Evolutionary conservation across 2,888 invertebrate genomes (phyloP).

Genomic region (Atrina japonica): DNA sequence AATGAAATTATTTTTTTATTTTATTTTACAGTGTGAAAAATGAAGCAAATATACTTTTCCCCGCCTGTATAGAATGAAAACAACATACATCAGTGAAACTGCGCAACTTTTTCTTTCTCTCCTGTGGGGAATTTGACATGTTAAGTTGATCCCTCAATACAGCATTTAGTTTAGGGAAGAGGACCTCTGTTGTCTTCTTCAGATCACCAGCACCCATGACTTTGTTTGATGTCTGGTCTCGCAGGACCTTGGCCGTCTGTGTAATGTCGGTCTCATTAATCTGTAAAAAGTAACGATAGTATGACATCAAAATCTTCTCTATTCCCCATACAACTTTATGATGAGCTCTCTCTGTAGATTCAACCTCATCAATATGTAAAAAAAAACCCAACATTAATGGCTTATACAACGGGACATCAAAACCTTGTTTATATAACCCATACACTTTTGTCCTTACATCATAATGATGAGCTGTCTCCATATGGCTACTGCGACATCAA

Average conservation of each 20-base stretch:
- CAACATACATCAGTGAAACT: slow-evolving; percentile 68
- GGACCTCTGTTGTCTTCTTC: slow-evolving; percentile 50
- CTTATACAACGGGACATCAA: too few species aligned
- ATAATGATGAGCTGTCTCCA: too few species aligned
- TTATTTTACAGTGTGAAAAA: too few species aligned
- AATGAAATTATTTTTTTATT: too few species aligned
- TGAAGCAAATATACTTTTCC: background rate
- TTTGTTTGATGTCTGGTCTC: slow-evolving; percentile 42
- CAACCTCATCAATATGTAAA: too few species aligned
- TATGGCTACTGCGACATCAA: too few species aligned
- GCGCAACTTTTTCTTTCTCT: slow-evolving; percentile 59
- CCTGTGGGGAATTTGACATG: slow-evolving; percentile 29
- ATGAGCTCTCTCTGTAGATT: too few species aligned
- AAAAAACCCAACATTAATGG: too few species aligned
- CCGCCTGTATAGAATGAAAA: background rate
- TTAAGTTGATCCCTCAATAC: slow-evolving; percentile 52
- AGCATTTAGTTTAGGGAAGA: slow-evolving; percentile 69
- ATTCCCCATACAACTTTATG: too few species aligned
- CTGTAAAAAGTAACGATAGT: slow-evolving; percentile 2
- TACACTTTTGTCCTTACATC: too few species aligned
- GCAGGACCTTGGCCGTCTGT: slow-evolving; percentile 64
- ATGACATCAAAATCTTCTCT: too few species aligned
- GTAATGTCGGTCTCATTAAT: slow-evolving; percentile 20
- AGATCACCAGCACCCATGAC: slow-evolving; percentile 60
- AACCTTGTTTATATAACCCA: too few species aligned